Percentiles rank a stretch among this genome's conserved stretches.
These are phyloP conservation scores for Charanyca ferruginea DNA, from an alignment of 2,888 invertebrate genomes.

Conservation along the genomic window DNA sequence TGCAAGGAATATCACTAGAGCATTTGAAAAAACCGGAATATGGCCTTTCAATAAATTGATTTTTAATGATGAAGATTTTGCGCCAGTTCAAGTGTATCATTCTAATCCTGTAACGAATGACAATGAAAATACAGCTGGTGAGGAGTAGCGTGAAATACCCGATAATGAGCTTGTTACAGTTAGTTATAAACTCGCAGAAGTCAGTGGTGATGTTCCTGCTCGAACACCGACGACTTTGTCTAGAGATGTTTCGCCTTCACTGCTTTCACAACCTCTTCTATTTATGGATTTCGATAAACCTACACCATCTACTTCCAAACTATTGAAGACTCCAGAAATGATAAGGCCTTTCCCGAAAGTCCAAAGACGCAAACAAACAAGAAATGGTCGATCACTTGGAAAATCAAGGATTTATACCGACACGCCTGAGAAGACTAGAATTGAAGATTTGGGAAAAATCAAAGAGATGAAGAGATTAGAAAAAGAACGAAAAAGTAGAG, in stretches of 20 bases:
- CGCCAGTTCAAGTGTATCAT: background rate
- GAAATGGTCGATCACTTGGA: too few relatives aligned
- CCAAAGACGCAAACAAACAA: too few relatives aligned
- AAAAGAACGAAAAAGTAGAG: conserved; percentile 23
- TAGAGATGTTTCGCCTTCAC: conserved; percentile 10
- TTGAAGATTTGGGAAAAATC: conserved; percentile 16
- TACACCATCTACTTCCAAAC: too few relatives aligned
- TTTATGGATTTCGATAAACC: too few relatives aligned
- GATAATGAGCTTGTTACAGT: background rate
- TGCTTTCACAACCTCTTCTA: conserved; percentile 9
- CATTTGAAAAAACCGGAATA: conserved; percentile 19
- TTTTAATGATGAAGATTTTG: conserved; percentile 23
- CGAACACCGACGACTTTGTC: conserved; percentile 13
- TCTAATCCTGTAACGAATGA: conserved; percentile 4
- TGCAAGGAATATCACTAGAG: conserved; percentile 19
- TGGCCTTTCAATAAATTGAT: conserved; percentile 31
- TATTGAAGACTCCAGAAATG: too few relatives aligned
- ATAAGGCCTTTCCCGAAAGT: too few relatives aligned
- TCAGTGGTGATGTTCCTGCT: conserved; percentile 9
- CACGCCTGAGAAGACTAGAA: conserved; percentile 15
- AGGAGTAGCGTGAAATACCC: too few relatives aligned
- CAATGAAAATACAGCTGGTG: background rate
- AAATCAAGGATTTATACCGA: conserved; percentile 21
- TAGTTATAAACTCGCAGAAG: background rate
- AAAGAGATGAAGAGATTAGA: conserved; percentile 13